Evolutionary conservation across 2,888 invertebrate genomes (phyloP), one percentile per base, ranked within the genome.

Genomic region (Aradus depressus): DNA sequence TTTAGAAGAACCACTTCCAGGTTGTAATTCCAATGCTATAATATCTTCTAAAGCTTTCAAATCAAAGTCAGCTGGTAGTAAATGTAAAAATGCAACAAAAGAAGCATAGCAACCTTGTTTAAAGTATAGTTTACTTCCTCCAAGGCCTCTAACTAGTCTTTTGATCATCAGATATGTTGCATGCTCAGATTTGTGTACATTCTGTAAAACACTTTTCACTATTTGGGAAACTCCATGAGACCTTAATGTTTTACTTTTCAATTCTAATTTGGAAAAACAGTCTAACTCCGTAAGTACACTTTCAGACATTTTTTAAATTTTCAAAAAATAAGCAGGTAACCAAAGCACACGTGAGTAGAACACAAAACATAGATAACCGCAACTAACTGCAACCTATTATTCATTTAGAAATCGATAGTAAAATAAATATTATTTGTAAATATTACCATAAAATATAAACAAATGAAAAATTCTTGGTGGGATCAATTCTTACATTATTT

Each of bases 71-170:
- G 37, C 8, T 34, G 47, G 47, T 14, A 47, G 21, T 18, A 35
- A 23, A 16, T 21, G 25, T 18, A 47, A 23, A 37, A 37, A 47
- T 8, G 26, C 47, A 2, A 47, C 38, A 26, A 23, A 16, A n/a
- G 35, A 47, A 16, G 47, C 14, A 19, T 38, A 47, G 12, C 47
- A 47, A 16, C 47, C 47, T 38, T 37, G 47, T 26, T 38, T 34
- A 37, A 47, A 47, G 25, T 5, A 14, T 23, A 26, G 14, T 26
- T 47, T 47, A n/a, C 35, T 35, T 6, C 37, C 47, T 18, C 47
- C 47, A 14, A 47, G 23, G 16, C 47, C 47, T 10, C 47, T 34
- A 2, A 47, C 18, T 12, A 47, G 38, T 16, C 47, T 35, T 18
- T 47, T 47, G 21, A 35, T 38, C 2, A 47, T 47, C 4, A 47